A percentile compares a stretch with the other conserved stretches of the same genome.
Evolutionary conservation across 2,113 vertebrate genomes (phyloP).

Genomic region (Hippocampus mohnikei): DNA sequence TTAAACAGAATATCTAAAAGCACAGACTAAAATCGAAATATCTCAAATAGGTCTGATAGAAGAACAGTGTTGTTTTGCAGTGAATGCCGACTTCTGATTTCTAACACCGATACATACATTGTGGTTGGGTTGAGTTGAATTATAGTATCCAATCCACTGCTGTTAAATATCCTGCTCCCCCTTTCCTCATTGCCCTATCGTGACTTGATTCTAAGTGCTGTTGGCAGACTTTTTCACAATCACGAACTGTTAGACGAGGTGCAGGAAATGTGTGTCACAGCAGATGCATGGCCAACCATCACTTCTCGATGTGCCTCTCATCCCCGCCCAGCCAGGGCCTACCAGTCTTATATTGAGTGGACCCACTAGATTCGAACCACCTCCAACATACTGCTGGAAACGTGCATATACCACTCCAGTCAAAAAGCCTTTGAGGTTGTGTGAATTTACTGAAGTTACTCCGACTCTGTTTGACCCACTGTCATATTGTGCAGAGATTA

Average conservation of each 20-base stretch:
- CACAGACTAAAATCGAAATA: not conserved
- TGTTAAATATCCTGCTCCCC: conserved; percentile 21
- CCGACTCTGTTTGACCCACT: not conserved
- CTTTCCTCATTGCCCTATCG: conserved; percentile 46
- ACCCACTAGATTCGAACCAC: conserved; percentile 45
- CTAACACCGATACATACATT: not conserved
- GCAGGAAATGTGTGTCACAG: conserved; percentile 40
- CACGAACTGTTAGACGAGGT: conserved; percentile 33
- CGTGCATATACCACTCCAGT: conserved; percentile 20
- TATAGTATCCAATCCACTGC: conserved; percentile 12
- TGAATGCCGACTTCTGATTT: not conserved
- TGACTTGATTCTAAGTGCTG: conserved; percentile 44
- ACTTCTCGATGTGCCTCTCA: conserved; percentile 1
- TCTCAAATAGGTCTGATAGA: not conserved
- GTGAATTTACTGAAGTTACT: not conserved
- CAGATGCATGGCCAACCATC: conserved; percentile 37
- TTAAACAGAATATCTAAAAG: not conserved
- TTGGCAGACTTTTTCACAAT: conserved; percentile 31
- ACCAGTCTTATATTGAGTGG: conserved; percentile 33
- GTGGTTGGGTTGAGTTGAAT: conserved; percentile 12
- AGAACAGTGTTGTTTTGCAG: not conserved
- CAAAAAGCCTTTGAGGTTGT: not conserved
- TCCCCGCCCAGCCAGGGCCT: conserved; percentile 21
- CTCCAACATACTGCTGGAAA: conserved; percentile 37
- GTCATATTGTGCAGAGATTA: not conserved